Evolutionary conservation across 2,113 vertebrate species (phyloP), one percentile per base, ranked within the genome.

Genomic region (Vicugna pacos): DNA sequence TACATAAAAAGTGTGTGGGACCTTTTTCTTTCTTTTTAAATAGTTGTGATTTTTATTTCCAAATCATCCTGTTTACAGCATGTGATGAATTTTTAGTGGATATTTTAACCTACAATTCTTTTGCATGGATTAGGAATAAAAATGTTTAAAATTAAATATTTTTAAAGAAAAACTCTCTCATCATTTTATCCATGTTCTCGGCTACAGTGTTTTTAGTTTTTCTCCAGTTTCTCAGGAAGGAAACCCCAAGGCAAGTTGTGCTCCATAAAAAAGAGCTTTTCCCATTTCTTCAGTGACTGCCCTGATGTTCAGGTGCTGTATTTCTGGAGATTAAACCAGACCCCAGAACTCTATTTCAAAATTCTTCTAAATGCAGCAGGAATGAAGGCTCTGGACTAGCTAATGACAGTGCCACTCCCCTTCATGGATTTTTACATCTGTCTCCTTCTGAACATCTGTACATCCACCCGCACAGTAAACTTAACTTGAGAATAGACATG

Each of bases 51-150:
- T 75, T 79, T 80, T 26, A 92, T 67, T 72, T 81, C 75, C 35
- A 93, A 64, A 46, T 26, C 24, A 86, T 62, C 32, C 35, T 80
- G 15, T 54, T 91, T 60, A 38, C 6, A 77, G 17, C 22, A 80
- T 62, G 10, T n/a, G 70, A 9, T 73, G 6, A 81, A 58, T 90
- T 88, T 76, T 46, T 76, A 83, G 24, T 81, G 15, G 8, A 26
- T 76, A 85, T 42, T 89, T 89, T 82, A 89, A 76, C 12, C 80
- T 30, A 76, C n/a, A 32, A 35, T 65, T 80, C 1, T 85, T 96
- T 93, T 87, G 54, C 24, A 70, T 19, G 70, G 16, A 58, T 76
- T 64, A 0, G 5, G 22, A 65, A 13, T 76, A 87, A 93, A 91
- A 85, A 24, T 28, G 69, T 38, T 38, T 38, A 38, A 38, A 38